Base-by-base conservation (phyloP, 2,888 invertebrate genomes). In the Torymus auratus region DNA sequence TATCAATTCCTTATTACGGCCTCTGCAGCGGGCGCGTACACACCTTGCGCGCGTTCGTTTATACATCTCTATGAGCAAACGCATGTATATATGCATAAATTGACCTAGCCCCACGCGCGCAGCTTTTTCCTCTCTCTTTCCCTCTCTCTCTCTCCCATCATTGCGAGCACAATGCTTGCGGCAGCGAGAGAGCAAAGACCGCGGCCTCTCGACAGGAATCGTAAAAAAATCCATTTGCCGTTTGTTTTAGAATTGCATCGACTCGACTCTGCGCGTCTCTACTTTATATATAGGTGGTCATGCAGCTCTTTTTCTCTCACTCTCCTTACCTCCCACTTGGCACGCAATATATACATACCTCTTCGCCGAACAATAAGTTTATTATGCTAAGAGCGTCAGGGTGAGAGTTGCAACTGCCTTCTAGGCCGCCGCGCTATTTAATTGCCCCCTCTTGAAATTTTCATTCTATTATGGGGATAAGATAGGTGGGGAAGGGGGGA, bases 1-100 rank as follows among this genome's bases (percentile, higher is more conserved):
- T 86, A 88, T 88, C 87, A 88, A 88, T 89, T 86, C 85, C 87
- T 87, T 88, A 88, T 88, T 88, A 88, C 85, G 83, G 81, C 58
- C 41, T 62, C 55, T n/a, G 23, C 17, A 7, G 5, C 7, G 28
- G 28, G 3, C 28, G 28, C 28, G 7, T 28, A 15, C 62, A n/a
- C 61, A 23, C 50, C 14, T n/a, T 56, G 55, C 61, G 13, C 11
- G 50, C 61, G 14, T 56, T 53, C 78, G 28, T 17, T 50, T 5
- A 4, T 52, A 12, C 28, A 10, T 56, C 20, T 62, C 11, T 52
- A 41, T 69, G 20, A 28, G 7, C 28, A 28, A 5, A 28, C 15
- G 28, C 17, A 23, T 13, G 58, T 10, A 20, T 72, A 28, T 71
- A 67, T 28, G 53, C 52, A 64, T 65, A 60, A 65, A 60, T 71